phyloP scores from a whole-genome alignment of 30 jellyfish, hydroid and myxozoan species.

The Aurelia coerulea region DNA sequence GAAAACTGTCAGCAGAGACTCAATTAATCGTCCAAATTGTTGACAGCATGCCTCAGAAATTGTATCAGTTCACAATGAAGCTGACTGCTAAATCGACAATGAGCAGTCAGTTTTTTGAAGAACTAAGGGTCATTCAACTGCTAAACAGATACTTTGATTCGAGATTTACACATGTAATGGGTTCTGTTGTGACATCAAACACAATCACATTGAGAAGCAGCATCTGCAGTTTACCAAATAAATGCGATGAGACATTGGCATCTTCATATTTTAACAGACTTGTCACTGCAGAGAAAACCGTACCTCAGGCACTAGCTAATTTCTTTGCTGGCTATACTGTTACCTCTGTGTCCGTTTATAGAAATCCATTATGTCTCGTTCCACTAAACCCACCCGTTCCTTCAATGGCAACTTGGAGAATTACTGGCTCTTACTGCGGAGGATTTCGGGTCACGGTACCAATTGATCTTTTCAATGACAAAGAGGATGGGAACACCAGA shows the following conservation, averaged over 20 bases:
- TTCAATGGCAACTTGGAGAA: constrained; percentile 50
- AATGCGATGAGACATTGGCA: constrained; percentile 78
- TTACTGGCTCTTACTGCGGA: constrained; percentile 73
- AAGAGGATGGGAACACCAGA: constrained; percentile 92
- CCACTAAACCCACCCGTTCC: constrained; percentile 86
- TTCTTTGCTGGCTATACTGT: constrained; percentile 36
- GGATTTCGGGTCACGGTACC: constrained; percentile 84
- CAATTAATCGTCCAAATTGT: constrained; percentile 55
- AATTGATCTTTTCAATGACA: constrained; percentile 75
- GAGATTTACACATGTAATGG: constrained; percentile 38
- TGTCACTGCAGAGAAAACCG: constrained; percentile 29
- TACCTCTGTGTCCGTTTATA: constrained; percentile 19
- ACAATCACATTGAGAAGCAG: constrained; percentile 31
- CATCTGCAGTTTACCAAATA: constrained; percentile 72
- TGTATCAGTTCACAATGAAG: constrained; percentile 49
- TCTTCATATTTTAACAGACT: constrained; percentile 36
- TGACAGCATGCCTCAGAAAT: constrained; percentile 55
- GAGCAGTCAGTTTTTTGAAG: background rate
- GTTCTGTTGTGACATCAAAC: background rate
- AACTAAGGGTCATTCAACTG: background rate
- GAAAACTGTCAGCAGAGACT: constrained; percentile 69
- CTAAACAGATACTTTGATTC: constrained; percentile 44
- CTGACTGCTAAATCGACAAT: background rate
- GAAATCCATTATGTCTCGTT: constrained; percentile 54
- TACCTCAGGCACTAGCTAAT: constrained; percentile 22